Conservation (phyloP, 2,888 invertebrate genomes). For the Cybosia mesomella region DNA sequence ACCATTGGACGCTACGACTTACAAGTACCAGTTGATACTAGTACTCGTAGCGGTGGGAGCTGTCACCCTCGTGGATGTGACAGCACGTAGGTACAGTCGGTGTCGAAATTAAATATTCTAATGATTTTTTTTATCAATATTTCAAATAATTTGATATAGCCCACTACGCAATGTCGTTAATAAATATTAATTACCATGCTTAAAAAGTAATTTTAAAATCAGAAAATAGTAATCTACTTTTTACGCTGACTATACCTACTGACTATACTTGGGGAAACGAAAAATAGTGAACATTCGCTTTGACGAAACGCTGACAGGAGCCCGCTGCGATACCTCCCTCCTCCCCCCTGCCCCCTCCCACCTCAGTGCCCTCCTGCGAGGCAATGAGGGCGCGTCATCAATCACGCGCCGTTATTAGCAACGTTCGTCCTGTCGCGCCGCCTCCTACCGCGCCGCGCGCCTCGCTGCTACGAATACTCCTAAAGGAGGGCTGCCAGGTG, state of each 20-base stretch:
- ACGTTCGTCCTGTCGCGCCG: constrained; percentile 3
- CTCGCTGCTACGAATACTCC: background rate
- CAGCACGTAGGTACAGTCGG: too few species aligned
- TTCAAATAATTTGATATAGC: background rate
- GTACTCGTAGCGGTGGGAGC: too few species aligned
- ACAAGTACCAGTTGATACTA: too few species aligned
- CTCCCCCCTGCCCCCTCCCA: background rate
- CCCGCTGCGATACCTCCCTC: background rate
- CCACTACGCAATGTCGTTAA: background rate
- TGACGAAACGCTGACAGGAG: constrained; percentile 26
- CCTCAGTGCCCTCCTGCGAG: background rate
- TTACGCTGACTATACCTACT: background rate
- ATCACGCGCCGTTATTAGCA: constrained; percentile 24
- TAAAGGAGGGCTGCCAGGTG: background rate
- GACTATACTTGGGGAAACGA: background rate
- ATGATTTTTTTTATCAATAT: too few species aligned
- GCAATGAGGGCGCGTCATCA: constrained; percentile 20
- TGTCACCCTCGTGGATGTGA: too few species aligned
- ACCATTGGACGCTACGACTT: too few species aligned
- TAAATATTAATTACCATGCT: too few species aligned
- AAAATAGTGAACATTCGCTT: constrained; percentile 21
- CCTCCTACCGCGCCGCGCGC: background rate
- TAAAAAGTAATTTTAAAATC: background rate
- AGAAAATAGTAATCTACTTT: background rate
- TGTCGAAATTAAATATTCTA: too few species aligned